Evolutionary conservation across 2,113 vertebrate genomes (phyloP), one percentile per base, ranked within the genome.

Genomic region (Microcebus murinus): DNA sequence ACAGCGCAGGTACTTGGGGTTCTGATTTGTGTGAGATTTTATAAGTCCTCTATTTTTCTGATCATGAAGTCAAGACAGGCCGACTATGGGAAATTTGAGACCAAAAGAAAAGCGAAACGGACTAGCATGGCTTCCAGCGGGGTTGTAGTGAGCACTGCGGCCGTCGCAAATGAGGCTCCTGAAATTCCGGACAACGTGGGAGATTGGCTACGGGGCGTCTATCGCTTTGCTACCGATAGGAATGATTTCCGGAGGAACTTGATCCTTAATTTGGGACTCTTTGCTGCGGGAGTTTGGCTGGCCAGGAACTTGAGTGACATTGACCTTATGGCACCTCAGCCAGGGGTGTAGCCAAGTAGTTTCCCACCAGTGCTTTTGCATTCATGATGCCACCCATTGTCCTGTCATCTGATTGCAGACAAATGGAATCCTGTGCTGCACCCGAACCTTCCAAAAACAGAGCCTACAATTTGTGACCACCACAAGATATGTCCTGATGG

Each of bases 171-270:
- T 3, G 97, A 91, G 29, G 14, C 55, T 6, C 94, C 98, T 0
- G 97, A 98, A 29, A 89, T 91, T 0, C 97, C 98, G 0, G 90
- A 98, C 67, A 98, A 98, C 31, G 76, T 99, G 34, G 70, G 97
- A 65, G 99, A 99, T 1, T 99, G 99, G 99, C 77, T 99, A 52
- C 96, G 98, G 23, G 97, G 99, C 1, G 98, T 99, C 0, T 99
- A 98, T 96, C 98, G 98, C 17, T 99, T 99, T 42, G 99, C 99
- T 45, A 99, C 99, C 1, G 99, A 99, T 90, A 99, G 99, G 95
- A 99, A 99, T 94, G 99, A 99, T 83, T 99, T 99, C 94, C 99
- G 99, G 92, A 99, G 99, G 99, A 99, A 99, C 97, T 99, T 99
- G 79, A 98, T 99, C 92, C 99, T 99, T 65, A 99, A 99, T 94